phyloP scores from a whole-genome alignment of 2,888 invertebrate genomes.

The Litoditis marina region DNA sequence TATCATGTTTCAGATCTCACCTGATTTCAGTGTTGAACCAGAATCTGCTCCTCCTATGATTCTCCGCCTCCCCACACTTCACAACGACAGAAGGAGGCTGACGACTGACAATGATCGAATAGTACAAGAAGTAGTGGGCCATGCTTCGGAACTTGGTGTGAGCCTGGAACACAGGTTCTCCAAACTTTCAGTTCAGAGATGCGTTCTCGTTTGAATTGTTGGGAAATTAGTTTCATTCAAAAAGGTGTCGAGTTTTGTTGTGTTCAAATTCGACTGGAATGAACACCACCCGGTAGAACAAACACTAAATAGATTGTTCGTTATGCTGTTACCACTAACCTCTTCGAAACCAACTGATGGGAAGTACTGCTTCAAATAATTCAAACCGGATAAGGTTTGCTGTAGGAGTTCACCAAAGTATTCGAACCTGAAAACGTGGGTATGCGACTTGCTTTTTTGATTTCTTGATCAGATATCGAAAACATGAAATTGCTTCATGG shows the following conservation, averaged over 20 bases:
- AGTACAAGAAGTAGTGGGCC: constrained; percentile 60
- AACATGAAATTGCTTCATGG: neutral
- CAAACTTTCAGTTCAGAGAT: neutral
- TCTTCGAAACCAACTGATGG: constrained; percentile 57
- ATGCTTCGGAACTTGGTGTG: constrained; percentile 47
- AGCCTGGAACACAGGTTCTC: constrained; percentile 9
- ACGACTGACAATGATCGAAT: constrained; percentile 58
- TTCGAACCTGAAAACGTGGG: constrained; percentile 57
- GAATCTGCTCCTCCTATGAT: constrained; percentile 58
- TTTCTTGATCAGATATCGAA: too few species aligned
- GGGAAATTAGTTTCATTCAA: neutral
- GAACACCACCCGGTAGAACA: too few species aligned
- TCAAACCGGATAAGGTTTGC: constrained; percentile 57
- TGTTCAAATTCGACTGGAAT: too few species aligned
- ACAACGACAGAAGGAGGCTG: constrained; percentile 61
- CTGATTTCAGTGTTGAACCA: constrained; percentile 61
- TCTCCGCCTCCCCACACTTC: constrained; percentile 61
- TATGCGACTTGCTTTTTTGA: too few species aligned
- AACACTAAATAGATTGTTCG: too few species aligned
- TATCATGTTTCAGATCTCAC: constrained; percentile 23
- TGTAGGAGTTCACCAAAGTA: constrained; percentile 60
- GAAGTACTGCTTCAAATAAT: constrained; percentile 52
- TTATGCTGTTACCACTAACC: constrained; percentile 12
- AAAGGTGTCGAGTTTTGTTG: too few species aligned
- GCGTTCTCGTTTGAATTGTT: neutral